Percentiles rank a stretch among this genome's conserved stretches.
phyloP scores from a whole-genome alignment of 2,888 invertebrate species.

The Cylloceria caligata region DNA sequence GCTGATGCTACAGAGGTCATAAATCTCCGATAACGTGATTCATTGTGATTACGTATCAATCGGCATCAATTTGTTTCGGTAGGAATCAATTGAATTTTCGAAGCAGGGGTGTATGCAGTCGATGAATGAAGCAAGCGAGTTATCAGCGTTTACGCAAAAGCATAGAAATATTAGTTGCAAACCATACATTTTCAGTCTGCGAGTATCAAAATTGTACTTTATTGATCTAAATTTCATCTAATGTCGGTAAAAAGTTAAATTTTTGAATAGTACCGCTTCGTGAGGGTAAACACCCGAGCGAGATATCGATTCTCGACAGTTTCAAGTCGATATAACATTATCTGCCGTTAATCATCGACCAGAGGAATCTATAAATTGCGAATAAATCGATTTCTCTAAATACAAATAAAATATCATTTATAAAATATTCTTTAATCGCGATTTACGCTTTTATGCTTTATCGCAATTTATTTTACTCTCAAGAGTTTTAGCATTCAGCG shows the following conservation, averaged over 20 bases:
- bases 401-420: not conserved
- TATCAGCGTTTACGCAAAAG: no score
- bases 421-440: no score
- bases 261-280: not conserved
- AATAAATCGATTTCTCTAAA: not conserved
- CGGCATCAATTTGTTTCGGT: no score
- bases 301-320: constrained; percentile 30
- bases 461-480: not conserved
- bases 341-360: not conserved
- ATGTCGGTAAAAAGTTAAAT: not conserved
- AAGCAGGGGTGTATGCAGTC: no score
- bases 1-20: no score
- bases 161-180: not conserved
- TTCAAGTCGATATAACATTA: constrained; percentile 30
- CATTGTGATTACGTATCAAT: no score
- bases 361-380: not conserved
- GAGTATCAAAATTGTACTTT: not conserved
- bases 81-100: no score
- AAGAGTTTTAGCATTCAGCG: not conserved
- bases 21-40: no score
- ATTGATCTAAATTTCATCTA: not conserved
- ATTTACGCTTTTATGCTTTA: not conserved
- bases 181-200: not conserved
- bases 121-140: no score
- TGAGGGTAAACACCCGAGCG: not conserved